Evolutionary conservation across 2,888 invertebrate species (phyloP).

Genomic region (Anticlea derivata): DNA sequence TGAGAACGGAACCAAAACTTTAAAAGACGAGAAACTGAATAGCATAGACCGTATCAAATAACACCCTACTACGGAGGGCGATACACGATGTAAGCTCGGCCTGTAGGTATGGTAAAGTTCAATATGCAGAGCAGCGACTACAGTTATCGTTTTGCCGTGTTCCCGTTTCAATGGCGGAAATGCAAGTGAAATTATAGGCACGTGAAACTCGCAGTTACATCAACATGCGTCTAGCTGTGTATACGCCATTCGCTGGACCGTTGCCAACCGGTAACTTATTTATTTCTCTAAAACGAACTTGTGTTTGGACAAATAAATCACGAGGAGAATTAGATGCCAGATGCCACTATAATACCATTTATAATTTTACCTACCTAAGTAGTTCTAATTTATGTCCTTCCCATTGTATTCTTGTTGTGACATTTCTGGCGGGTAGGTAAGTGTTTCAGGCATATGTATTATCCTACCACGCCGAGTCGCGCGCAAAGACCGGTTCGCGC

Average conservation of each 20-base stretch:
- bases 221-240: constrained; percentile 22
- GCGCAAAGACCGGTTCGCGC: too few species aligned
- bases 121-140: not conserved
- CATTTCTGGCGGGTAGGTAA: too few species aligned
- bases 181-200: constrained; percentile 19
- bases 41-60: too few species aligned
- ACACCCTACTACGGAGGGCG: not conserved
- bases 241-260: constrained; percentile 16
- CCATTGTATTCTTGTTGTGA: too few species aligned
- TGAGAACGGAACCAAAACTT: too few species aligned
- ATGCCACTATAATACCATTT: too few species aligned
- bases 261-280: constrained; percentile 22
- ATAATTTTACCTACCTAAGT: too few species aligned
- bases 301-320: constrained; percentile 14
- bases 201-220: constrained; percentile 25
- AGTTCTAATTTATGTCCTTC: too few species aligned
- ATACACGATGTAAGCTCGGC: not conserved
- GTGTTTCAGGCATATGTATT: too few species aligned
- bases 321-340: constrained; percentile 4
- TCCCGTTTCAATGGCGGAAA: constrained; percentile 14
- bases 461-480: too few species aligned
- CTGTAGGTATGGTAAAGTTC: not conserved
- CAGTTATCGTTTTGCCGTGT: constrained; percentile 3
- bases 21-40: too few species aligned
- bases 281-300: constrained; percentile 18